Evolutionary conservation across 2,113 vertebrate genomes (phyloP), one percentile per base, ranked within the genome.

Genomic region (Macaca nemestrina): DNA sequence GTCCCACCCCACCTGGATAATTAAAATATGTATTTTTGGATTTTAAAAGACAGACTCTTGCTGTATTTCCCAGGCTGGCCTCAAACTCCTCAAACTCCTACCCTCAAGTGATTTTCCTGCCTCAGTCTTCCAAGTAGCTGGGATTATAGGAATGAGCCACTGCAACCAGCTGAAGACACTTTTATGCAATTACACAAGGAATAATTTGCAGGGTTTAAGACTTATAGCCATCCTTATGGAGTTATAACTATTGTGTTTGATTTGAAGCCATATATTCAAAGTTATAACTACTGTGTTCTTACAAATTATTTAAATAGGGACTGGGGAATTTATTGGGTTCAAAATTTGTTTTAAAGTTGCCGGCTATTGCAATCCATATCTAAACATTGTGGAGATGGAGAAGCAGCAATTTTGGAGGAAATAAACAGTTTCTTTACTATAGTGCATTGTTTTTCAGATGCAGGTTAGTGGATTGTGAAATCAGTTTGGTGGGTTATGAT

Each of bases 381-480:
- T 85, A 82, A 55, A 96, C 85, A 22, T 78, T 91, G 48, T 76
- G 43, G 13, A 90, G 75, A 68, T 6, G 23, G 43, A 70, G 45
- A 79, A 75, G 48, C 13, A 83, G 18, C 20, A 52, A 12, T 85
- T 91, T 94, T 91, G 32, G 23, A 81, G 22, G n/a, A 38, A 88
- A 18, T 57, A 76, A 67, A 25, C 22, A 64, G 5, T 90, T 87
- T 89, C 45, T 90, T 83, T 84, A 88, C 61, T 64, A 14, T 64
- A 32, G 43, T 61, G 68, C 4, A 32, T 85, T 88, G 13, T 70
- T 93, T 97, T 97, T 93, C 22, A 94, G 23, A 94, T 64, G 12
- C 6, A 76, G 6, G 14, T 97, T 81, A 78, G 43, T 50, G 52
- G 67, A 38, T n/a, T 64, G 13, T 88, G 32, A 95, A 91, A 75